A percentile compares a stretch with the other conserved stretches of the same genome.
These are phyloP conservation scores for Leptura quadrifasciata DNA, from an alignment of 2,888 invertebrate species.

Conservation along the genomic window DNA sequence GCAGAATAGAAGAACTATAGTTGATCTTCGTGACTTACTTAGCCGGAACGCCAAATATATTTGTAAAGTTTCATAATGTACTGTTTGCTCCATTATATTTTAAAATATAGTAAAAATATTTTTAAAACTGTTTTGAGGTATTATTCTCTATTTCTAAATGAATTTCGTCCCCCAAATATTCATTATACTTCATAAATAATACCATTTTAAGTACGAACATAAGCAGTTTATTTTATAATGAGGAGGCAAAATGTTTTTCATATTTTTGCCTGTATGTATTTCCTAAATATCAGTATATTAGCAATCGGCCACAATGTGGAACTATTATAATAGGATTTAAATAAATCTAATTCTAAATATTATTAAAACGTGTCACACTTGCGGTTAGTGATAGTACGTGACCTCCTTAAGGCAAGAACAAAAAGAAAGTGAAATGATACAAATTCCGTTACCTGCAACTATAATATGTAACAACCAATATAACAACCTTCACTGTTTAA, in stretches of 20 bases:
- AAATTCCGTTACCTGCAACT: conserved; percentile 38
- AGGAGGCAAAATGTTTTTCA: too few relatives aligned
- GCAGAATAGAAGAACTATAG: too few relatives aligned
- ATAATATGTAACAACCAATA: neutral
- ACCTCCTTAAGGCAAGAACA: conserved; percentile 44
- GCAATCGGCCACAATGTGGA: neutral
- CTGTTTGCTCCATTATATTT: too few relatives aligned
- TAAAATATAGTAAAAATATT: too few relatives aligned
- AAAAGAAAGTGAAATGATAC: conserved; percentile 47
- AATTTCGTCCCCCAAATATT: too few relatives aligned
- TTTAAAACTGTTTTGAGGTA: too few relatives aligned
- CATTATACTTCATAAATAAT: too few relatives aligned
- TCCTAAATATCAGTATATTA: neutral
- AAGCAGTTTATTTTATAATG: neutral
- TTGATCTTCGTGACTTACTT: too few relatives aligned
- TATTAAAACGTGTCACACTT: conserved; percentile 9
- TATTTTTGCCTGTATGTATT: too few relatives aligned
- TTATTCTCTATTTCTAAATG: too few relatives aligned
- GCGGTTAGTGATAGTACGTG: conserved; percentile 43
- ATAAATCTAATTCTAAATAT: neutral
- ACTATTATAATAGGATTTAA: neutral
- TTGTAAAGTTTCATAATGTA: too few relatives aligned
- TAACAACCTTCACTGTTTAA: conserved; percentile 7
- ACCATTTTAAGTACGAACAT: neutral
- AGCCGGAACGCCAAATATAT: too few relatives aligned